These are phyloP conservation scores for Rhynchonycteris naso DNA, from an alignment of 2,797 vertebrate species.

Conservation along the genomic window DNA sequence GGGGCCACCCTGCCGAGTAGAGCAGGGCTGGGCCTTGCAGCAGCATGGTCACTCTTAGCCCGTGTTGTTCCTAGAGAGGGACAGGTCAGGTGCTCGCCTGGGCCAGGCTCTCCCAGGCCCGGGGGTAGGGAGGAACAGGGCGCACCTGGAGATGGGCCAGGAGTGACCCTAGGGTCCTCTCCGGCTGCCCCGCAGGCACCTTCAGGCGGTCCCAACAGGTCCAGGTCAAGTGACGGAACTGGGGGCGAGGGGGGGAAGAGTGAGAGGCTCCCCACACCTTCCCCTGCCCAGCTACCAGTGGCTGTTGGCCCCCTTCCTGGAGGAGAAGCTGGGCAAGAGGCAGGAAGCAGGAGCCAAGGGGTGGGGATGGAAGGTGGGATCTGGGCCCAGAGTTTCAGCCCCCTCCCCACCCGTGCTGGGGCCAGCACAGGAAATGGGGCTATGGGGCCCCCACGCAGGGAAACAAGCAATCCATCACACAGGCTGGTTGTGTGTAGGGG, in stretches of 20 bases:
- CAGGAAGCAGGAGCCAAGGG: slow-evolving; percentile 55
- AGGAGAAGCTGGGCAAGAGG: slow-evolving; percentile 49
- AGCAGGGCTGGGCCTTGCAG: slow-evolving; percentile 16
- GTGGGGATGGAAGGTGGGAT: slow-evolving; percentile 60
- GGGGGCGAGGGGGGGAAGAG: slow-evolving; percentile 70
- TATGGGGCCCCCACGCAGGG: slow-evolving; percentile 68
- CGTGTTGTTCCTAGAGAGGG: slow-evolving; percentile 73
- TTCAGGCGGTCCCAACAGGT: slow-evolving; percentile 90
- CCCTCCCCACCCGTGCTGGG: slow-evolving; percentile 56
- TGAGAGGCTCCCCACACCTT: background rate
- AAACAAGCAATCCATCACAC: slow-evolving; percentile 71
- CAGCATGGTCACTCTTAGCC: slow-evolving; percentile 76
- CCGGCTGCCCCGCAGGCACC: slow-evolving; percentile 87
- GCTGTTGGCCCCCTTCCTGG: slow-evolving; percentile 44
- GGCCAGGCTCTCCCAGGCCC: background rate
- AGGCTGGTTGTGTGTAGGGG: background rate
- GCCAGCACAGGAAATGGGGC: slow-evolving; percentile 78
- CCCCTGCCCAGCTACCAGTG: background rate
- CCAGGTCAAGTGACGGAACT: slow-evolving; percentile 86
- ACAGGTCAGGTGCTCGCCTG: background rate
- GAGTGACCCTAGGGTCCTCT: slow-evolving; percentile 91
- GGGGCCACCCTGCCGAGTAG: slow-evolving; percentile 57
- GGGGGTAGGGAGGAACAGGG: background rate
- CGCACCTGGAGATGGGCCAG: slow-evolving; percentile 91
- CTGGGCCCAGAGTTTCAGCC: slow-evolving; percentile 66